phyloP scores from a whole-genome alignment of 2,797 vertebrate species.

The Craterocephalus amniculus region DNA sequence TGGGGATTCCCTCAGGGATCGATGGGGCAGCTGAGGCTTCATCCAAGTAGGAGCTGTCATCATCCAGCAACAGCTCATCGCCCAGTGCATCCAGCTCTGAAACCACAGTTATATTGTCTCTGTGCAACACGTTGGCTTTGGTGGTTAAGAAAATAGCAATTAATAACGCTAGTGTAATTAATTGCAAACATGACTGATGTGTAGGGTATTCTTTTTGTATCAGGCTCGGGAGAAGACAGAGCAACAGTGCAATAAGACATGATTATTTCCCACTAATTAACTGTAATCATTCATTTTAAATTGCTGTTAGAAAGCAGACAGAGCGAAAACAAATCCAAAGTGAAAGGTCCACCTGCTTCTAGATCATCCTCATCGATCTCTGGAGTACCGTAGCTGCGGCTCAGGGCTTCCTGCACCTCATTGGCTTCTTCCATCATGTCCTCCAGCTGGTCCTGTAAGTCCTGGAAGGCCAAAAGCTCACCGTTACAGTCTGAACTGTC shows the following conservation, averaged over 20 bases:
- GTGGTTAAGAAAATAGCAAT: not conserved
- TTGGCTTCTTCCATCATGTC: slow-evolving; percentile 99
- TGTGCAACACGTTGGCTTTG: not conserved
- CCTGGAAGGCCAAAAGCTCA: slow-evolving; percentile 77
- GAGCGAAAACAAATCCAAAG: not conserved
- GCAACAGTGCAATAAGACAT: not conserved
- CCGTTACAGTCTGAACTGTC: not conserved
- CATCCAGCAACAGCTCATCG: slow-evolving; percentile 95
- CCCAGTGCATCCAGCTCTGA: slow-evolving; percentile 95
- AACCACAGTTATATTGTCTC: slow-evolving; percentile 35
- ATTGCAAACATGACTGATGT: not conserved
- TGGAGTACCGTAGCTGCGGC: slow-evolving; percentile 96
- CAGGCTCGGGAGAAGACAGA: not conserved
- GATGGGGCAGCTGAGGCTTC: slow-evolving; percentile 94
- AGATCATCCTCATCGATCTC: slow-evolving; percentile 98
- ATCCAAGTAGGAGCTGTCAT: slow-evolving; percentile 96
- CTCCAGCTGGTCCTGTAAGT: slow-evolving; percentile 97
- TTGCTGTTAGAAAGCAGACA: not conserved
- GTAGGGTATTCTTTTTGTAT: not conserved
- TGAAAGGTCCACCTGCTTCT: slow-evolving; percentile 88
- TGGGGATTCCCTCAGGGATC: slow-evolving; percentile 94
- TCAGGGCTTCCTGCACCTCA: slow-evolving; percentile 95
- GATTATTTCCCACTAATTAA: not conserved
- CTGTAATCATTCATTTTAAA: not conserved
- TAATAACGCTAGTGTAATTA: not conserved